Percentiles rank a stretch among this genome's conserved stretches.
Conservation (phyloP, 2,888 invertebrate genomes). For the Penaeus monodon region DNA sequence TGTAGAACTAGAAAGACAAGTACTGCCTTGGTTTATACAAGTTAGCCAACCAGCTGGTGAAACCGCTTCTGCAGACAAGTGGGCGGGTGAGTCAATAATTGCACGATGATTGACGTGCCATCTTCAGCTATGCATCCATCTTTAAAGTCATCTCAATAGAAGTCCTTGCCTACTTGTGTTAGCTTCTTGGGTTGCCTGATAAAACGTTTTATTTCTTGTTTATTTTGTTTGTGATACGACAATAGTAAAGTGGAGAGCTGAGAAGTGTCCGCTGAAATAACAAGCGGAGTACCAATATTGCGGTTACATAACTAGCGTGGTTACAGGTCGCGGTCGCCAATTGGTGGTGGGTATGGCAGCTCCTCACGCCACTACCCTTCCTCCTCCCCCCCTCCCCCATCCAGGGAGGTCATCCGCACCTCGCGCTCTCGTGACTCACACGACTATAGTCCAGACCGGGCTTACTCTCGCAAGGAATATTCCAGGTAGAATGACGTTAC, state of each 20-base stretch:
- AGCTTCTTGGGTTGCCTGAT: conserved; percentile 61
- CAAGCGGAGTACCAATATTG: conserved; percentile 38
- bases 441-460: conserved; percentile 56
- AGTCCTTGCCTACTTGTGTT: conserved; percentile 61
- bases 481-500: conserved; percentile 59
- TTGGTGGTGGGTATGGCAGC: conserved; percentile 62
- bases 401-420: conserved; percentile 62
- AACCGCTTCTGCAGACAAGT: conserved; percentile 3
- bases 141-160: conserved; percentile 40
- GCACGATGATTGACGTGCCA: conserved; percentile 28
- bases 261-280: conserved; percentile 48
- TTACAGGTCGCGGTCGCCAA: conserved; percentile 62
- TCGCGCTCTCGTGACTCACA: conserved; percentile 58
- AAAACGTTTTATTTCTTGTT: conserved; percentile 49
- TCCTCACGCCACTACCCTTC: conserved; percentile 60
- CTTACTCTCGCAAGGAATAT: conserved; percentile 60
- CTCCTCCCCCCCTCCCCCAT: conserved; percentile 55
- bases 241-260: conserved; percentile 45
- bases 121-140: conserved; percentile 40
- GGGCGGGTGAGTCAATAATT: conserved; percentile 13
- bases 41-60: too few species aligned
- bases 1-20: too few species aligned
- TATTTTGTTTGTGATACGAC: conserved; percentile 35
- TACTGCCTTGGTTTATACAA: too few species aligned
- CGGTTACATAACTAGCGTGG: conserved; percentile 60